phyloP scores from a whole-genome alignment of 2,113 vertebrate species.

The Anoura caudifer region DNA sequence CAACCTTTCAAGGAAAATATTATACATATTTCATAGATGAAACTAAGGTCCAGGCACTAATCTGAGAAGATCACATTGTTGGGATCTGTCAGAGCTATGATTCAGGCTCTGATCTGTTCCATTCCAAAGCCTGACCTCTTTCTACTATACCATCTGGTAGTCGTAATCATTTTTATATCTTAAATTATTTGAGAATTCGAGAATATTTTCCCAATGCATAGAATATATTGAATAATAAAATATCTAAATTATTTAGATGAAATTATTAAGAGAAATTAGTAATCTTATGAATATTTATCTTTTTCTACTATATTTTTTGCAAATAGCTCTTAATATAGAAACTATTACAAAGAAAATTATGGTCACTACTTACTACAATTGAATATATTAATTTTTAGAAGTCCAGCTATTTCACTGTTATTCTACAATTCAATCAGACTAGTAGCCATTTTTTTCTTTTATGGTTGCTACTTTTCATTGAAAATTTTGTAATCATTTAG shows the following conservation, averaged over 20 bases:
- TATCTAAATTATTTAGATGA: background rate
- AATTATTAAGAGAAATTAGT: background rate
- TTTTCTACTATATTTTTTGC: background rate
- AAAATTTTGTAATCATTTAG: background rate
- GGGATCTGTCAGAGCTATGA: background rate
- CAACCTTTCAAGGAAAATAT: background rate
- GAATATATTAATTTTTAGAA: background rate
- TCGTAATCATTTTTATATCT: background rate
- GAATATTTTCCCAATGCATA: background rate
- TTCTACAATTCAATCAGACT: background rate
- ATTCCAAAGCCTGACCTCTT: background rate
- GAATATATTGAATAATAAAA: background rate
- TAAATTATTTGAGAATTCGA: background rate
- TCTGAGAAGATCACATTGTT: background rate
- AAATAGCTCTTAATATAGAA: conserved; percentile 7
- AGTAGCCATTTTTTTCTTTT: background rate
- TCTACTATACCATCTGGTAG: background rate
- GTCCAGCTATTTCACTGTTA: background rate
- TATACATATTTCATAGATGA: background rate
- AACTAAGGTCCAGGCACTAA: background rate
- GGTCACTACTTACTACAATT: background rate
- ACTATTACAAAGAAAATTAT: conserved; percentile 16
- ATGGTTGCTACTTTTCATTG: background rate
- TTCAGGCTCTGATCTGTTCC: background rate
- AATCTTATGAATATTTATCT: background rate